Conservation (phyloP, 2,113 vertebrate species). For the Corythornis madagascariensis region DNA sequence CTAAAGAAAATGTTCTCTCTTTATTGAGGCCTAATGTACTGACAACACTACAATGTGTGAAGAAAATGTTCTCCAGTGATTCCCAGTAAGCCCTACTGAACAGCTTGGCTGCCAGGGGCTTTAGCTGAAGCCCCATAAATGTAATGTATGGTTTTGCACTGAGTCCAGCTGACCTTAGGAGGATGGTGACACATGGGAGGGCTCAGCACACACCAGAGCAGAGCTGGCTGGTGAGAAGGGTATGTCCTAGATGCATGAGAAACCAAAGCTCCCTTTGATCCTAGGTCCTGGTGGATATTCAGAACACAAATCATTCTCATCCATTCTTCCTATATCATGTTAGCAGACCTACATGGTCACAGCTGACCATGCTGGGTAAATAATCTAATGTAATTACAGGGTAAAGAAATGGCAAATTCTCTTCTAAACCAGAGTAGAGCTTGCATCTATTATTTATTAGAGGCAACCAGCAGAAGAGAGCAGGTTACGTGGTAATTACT, state of each 20-base stretch:
- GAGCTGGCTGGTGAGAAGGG: background rate
- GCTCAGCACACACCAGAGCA: background rate
- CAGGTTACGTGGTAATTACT: slow-evolving; percentile 73
- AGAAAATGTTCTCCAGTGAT: background rate
- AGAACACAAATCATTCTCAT: slow-evolving; percentile 16
- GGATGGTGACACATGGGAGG: fast-evolving
- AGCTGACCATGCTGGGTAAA: slow-evolving; percentile 64
- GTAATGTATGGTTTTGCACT: background rate
- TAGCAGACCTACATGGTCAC: slow-evolving; percentile 40
- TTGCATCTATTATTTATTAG: slow-evolving; percentile 67
- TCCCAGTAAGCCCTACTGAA: background rate
- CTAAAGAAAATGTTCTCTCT: background rate
- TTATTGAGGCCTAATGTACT: background rate
- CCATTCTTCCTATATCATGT: background rate
- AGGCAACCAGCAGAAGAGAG: slow-evolving; percentile 66
- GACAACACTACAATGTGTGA: background rate
- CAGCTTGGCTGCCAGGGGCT: background rate
- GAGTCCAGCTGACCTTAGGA: background rate
- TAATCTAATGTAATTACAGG: slow-evolving; percentile 61
- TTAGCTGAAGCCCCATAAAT: background rate
- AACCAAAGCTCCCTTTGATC: background rate
- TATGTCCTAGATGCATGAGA: background rate
- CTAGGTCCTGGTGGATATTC: background rate
- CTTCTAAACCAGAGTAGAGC: slow-evolving; percentile 12
- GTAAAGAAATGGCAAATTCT: slow-evolving; percentile 51